Base-by-base conservation (phyloP, 2,113 vertebrate species). In the Macquaria ambigua region DNA sequence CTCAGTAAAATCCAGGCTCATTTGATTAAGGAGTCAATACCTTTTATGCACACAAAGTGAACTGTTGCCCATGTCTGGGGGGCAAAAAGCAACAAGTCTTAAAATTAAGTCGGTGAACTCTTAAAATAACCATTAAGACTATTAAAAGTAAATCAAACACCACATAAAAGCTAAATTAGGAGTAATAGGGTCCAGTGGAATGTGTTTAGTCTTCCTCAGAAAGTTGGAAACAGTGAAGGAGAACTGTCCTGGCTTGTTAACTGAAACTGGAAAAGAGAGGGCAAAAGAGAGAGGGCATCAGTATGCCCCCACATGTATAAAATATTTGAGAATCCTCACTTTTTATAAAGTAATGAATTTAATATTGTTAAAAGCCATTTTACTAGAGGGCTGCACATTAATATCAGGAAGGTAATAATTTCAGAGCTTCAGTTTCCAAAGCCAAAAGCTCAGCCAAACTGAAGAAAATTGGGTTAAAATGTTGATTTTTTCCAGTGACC, bases 151-250 rank as follows among this genome's bases (percentile, higher is more conserved):
- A 83, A 83, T 72, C 82, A 87, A 87, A 90, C 52, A 67, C 56
- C 73, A 85, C 64, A 87, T 87, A 53, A 85, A 92, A 70, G 63
- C 64, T 72, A 64, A 79, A 86, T 86, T 84, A 56, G 37, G 28
- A 73, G 75, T 43, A 76, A 52, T 58, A 66, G 50, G 46, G 59
- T 80, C 46, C 8, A 56, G 16, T 69, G 64, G 89, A 82, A 66
- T 81, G 73, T 79, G 86, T 86, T 89, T 78, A 77, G 72, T 77
- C 82, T 78, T 84, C 50, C 25, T 84, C 21, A 48, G 18, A 77
- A 58, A 50, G 53, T 28, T 68, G 79, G 71, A 25, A 77, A 87
- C 63, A 15, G 15, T 43, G 39, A 66, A 70, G 62, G 34, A 82
- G 68, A 80, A 62, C 58, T 66, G 74, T 59, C 62, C 53, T 50